These are phyloP conservation scores for Acomys russatus DNA, from an alignment of 2,797 vertebrate genomes.

Conservation along the genomic window DNA sequence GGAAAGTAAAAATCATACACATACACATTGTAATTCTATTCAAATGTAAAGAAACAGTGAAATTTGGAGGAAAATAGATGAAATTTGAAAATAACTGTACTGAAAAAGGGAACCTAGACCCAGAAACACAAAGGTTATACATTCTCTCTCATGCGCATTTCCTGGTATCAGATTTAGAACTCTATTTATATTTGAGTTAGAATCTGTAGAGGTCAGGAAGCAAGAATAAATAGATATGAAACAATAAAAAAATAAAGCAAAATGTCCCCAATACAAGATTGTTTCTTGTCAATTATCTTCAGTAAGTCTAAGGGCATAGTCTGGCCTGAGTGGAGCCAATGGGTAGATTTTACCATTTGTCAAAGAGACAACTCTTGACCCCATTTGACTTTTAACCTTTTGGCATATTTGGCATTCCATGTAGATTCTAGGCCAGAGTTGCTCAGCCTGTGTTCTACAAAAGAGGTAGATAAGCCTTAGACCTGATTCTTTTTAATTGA, in stretches of 20 bases:
- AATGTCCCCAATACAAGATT: not conserved
- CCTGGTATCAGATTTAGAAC: not conserved
- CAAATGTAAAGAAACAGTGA: not conserved
- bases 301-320: constrained; percentile 32
- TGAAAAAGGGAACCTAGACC: not conserved
- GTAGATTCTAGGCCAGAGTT: constrained; percentile 25
- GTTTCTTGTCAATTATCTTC: constrained; percentile 57
- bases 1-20: not conserved
- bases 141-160: not conserved
- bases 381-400: constrained; percentile 54
- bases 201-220: not conserved
- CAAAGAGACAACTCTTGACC: constrained; percentile 65
- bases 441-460: not conserved
- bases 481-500: constrained; percentile 6
- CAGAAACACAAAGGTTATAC: not conserved
- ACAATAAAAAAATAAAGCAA: not conserved
- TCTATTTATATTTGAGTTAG: not conserved
- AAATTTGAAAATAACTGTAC: not conserved
- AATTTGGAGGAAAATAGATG: not conserved
- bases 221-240: not conserved
- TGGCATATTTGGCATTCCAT: not conserved
- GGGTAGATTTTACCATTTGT: constrained; percentile 54
- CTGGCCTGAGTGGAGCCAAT: constrained; percentile 61
- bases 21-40: not conserved
- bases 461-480: not conserved